These are phyloP conservation scores for Cricetomys ansorgei DNA, from an alignment of 2,113 vertebrate species.

Conservation along the genomic window DNA sequence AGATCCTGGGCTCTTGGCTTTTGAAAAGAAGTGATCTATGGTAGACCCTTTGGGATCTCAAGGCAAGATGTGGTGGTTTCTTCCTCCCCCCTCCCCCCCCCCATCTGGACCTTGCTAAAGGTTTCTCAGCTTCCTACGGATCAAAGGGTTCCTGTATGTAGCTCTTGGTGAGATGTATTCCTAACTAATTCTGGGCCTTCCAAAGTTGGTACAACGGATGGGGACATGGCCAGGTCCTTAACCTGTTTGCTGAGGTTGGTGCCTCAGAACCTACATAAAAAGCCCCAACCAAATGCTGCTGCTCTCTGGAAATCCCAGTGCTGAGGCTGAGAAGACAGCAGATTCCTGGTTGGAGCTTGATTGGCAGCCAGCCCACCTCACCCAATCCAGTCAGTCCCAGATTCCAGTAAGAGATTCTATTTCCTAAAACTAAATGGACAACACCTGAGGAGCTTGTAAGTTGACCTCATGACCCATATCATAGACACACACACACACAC, in stretches of 20 bases:
- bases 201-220: neutral
- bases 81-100: too few species aligned
- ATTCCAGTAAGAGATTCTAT: neutral
- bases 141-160: neutral
- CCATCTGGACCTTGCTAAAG: neutral
- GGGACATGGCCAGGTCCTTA: neutral
- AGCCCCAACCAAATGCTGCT: neutral
- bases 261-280: neutral
- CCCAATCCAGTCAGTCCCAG: too few species aligned
- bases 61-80: neutral
- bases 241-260: neutral
- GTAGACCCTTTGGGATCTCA: neutral
- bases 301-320: neutral
- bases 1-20: neutral
- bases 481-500: neutral
- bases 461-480: neutral
- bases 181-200: neutral
- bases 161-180: neutral
- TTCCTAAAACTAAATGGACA: neutral
- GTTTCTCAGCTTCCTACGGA: neutral
- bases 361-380: too few species aligned
- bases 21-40: neutral
- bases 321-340: neutral
- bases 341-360: neutral
- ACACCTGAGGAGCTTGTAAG: neutral